These are phyloP conservation scores for Drosophila sucinea DNA, from an alignment of 1,140 invertebrate genomes.

Conservation along the genomic window DNA sequence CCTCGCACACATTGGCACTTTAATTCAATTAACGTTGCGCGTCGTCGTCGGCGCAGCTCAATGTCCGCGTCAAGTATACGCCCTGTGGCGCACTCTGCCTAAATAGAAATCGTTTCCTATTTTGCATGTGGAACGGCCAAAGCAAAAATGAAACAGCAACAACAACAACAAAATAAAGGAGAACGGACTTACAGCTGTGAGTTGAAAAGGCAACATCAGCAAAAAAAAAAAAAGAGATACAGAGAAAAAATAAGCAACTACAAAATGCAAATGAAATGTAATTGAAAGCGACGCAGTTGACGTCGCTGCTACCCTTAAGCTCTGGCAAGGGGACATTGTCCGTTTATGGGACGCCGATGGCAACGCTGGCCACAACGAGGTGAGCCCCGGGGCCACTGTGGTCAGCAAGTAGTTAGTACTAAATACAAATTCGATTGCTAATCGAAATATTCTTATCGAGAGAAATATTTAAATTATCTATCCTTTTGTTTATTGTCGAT, in stretches of 20 bases:
- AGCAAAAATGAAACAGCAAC: slow-evolving; percentile 48
- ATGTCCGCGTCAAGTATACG: slow-evolving; percentile 76
- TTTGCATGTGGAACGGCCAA: slow-evolving; percentile 63
- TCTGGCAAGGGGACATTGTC: slow-evolving; percentile 76
- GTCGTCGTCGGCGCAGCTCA: slow-evolving; percentile 57
- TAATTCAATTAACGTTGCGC: slow-evolving; percentile 76
- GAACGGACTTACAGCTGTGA: slow-evolving; percentile 66
- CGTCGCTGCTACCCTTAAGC: slow-evolving; percentile 73
- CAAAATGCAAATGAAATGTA: slow-evolving; percentile 80
- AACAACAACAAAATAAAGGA: slow-evolving; percentile 24
- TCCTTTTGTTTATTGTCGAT: no score
- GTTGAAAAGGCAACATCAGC: slow-evolving; percentile 71
- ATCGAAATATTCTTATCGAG: background rate
- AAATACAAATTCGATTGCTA: background rate
- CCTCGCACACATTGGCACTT: slow-evolving; percentile 53
- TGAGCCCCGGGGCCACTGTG: slow-evolving; percentile 38
- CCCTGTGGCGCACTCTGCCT: slow-evolving; percentile 59
- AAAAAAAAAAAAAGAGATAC: slow-evolving; percentile 44
- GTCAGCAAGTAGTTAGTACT: background rate
- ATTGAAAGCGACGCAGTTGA: slow-evolving; percentile 69
- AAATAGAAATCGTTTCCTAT: slow-evolving; percentile 68
- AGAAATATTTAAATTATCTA: no score
- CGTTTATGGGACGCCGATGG: slow-evolving; percentile 66
- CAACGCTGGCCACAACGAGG: slow-evolving; percentile 18
- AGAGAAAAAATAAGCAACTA: slow-evolving; percentile 70